Conservation (phyloP, 2,797 vertebrate genomes). For the Psittacula echo region DNA sequence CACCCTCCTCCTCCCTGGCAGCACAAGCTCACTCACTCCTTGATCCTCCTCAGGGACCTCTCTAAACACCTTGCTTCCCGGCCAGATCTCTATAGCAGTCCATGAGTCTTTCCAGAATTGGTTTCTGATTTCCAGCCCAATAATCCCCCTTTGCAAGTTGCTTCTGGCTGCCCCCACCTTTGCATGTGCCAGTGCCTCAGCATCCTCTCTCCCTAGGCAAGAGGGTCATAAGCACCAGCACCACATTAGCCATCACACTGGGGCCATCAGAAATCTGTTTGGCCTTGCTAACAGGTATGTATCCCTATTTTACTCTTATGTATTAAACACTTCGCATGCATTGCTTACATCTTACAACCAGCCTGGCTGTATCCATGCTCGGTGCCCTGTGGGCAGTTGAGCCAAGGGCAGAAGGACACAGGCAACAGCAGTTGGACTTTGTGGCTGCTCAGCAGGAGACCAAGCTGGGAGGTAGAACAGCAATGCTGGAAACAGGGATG, state of each 20-base stretch:
- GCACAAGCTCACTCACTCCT: not conserved
- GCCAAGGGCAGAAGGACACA: not conserved
- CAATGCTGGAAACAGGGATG: not conserved
- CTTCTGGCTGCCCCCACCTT: not conserved
- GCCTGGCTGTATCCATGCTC: rapidly evolving
- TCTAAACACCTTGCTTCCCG: not conserved
- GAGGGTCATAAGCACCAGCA: not conserved
- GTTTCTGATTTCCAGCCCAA: not conserved
- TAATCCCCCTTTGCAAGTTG: not conserved
- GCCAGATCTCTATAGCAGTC: not conserved
- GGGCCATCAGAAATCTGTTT: not conserved
- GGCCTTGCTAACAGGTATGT: not conserved
- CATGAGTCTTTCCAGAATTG: not conserved
- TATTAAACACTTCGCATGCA: rapidly evolving
- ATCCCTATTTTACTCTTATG: not conserved
- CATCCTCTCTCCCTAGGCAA: not conserved
- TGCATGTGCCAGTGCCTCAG: rapidly evolving
- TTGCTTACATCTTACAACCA: rapidly evolving
- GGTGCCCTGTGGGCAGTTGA: not conserved
- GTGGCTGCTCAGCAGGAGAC: not conserved
- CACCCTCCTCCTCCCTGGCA: not conserved
- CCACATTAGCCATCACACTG: not conserved
- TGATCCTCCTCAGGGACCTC: not conserved
- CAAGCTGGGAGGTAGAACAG: not conserved
- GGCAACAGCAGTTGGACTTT: not conserved